Percentiles rank a stretch among this genome's conserved stretches.
Conservation (phyloP, 2,797 vertebrate species). For the Danionella dracula region DNA sequence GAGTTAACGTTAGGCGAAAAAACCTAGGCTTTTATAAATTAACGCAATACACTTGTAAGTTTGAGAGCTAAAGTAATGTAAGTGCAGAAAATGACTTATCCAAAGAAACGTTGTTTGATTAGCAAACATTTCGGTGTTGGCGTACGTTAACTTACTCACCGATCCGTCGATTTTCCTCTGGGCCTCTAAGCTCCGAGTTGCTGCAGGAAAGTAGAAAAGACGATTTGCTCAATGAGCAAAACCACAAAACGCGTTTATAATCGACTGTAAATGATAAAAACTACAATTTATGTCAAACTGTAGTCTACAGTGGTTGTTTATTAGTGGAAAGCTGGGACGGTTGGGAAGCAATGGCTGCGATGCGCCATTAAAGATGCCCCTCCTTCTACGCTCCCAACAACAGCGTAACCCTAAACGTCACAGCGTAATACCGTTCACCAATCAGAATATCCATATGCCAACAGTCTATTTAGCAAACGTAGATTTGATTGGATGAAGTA, state of each 20-base stretch:
- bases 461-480: neutral
- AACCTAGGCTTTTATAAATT: too few species aligned
- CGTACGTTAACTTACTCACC: too few species aligned
- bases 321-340: slow-evolving; percentile 58
- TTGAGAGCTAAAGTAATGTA: too few species aligned
- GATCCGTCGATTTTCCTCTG: slow-evolving; percentile 59
- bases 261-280: neutral
- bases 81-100: neutral
- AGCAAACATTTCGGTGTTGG: neutral
- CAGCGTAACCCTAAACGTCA: slow-evolving; percentile 49
- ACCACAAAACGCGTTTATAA: slow-evolving; percentile 25
- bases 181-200: slow-evolving; percentile 55
- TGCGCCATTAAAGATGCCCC: slow-evolving; percentile 68
- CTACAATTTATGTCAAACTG: neutral
- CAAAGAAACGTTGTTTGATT: neutral
- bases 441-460: slow-evolving; percentile 40
- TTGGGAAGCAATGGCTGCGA: slow-evolving; percentile 58
- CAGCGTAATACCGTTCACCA: slow-evolving; percentile 45
- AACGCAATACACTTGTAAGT: too few species aligned
- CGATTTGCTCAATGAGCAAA: slow-evolving; percentile 49
- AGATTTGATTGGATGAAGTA: neutral
- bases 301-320: slow-evolving; percentile 34
- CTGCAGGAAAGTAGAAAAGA: slow-evolving; percentile 54
- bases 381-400: slow-evolving; percentile 63
- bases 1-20: too few species aligned